These are phyloP conservation scores for Volucella zonaria DNA, from an alignment of 2,888 invertebrate genomes.

Conservation along the genomic window DNA sequence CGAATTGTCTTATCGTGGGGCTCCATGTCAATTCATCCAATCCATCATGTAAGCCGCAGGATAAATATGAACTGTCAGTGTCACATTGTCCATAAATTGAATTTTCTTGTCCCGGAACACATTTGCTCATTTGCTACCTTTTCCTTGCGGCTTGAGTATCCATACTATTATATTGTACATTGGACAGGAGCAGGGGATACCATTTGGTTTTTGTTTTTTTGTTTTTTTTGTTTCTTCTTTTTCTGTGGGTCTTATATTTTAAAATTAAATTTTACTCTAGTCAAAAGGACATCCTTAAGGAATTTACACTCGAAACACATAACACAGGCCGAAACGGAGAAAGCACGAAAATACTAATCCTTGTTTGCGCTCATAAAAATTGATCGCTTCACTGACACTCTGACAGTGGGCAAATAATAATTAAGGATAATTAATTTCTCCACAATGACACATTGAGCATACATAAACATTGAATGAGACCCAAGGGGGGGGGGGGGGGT, in stretches of 20 bases:
- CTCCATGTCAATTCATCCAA: slow-evolving; percentile 71
- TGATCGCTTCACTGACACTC: slow-evolving; percentile 66
- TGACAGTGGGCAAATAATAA: slow-evolving; percentile 71
- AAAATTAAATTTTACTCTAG: slow-evolving; percentile 50
- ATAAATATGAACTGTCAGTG: slow-evolving; percentile 73
- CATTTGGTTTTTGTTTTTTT: slow-evolving; percentile 5
- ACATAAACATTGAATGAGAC: slow-evolving; percentile 30
- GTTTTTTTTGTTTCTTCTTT: neutral
- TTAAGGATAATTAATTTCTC: slow-evolving; percentile 73
- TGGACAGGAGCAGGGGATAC: neutral
- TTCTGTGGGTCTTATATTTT: neutral
- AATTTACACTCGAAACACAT: slow-evolving; percentile 37
- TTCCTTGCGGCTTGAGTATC: slow-evolving; percentile 7
- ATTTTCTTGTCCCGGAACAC: slow-evolving; percentile 62
- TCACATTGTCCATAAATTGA: slow-evolving; percentile 73
- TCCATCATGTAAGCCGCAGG: slow-evolving; percentile 74
- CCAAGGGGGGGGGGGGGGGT: slow-evolving; percentile 16
- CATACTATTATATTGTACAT: slow-evolving; percentile 3
- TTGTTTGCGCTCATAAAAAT: slow-evolving; percentile 68
- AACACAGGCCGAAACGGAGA: no score
- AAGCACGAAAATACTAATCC: slow-evolving; percentile 49
- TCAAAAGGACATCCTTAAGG: slow-evolving; percentile 30
- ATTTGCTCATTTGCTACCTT: slow-evolving; percentile 48
- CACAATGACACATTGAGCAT: slow-evolving; percentile 44
- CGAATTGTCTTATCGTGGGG: slow-evolving; percentile 62